Conservation (phyloP, 2,113 vertebrate species). For the Spermophilus dauricus region DNA sequence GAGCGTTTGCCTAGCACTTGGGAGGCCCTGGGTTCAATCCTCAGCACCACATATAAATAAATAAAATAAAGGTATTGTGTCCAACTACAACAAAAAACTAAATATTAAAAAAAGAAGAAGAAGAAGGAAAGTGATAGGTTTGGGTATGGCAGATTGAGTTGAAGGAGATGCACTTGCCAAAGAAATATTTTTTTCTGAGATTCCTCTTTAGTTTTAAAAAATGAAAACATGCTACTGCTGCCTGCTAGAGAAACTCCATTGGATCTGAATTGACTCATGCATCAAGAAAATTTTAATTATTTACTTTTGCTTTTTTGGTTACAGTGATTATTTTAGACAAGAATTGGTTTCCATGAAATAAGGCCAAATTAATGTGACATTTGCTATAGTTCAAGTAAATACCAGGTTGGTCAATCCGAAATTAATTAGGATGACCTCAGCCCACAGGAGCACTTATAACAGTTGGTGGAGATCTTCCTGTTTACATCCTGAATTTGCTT, state of each 20-base stretch:
- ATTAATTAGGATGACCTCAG: constrained; percentile 47
- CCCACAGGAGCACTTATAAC: not conserved
- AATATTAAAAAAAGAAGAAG: too few species aligned
- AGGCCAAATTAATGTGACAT: not conserved
- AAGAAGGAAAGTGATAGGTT: not conserved
- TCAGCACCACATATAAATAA: too few species aligned
- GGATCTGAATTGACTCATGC: not conserved
- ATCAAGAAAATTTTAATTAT: too few species aligned
- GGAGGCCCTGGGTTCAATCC: too few species aligned
- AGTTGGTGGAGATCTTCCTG: not conserved
- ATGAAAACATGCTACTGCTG: not conserved
- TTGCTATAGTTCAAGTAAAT: constrained; percentile 66
- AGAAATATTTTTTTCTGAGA: not conserved
- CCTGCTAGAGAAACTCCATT: not conserved
- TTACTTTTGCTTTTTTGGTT: not conserved
- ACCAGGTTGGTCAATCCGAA: not conserved
- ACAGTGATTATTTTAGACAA: constrained; percentile 45
- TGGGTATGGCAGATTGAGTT: not conserved
- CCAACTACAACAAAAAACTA: too few species aligned
- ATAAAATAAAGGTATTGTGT: too few species aligned
- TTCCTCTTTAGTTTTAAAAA: not conserved
- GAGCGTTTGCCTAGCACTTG: too few species aligned
- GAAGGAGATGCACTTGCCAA: not conserved
- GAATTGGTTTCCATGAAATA: constrained; percentile 16
- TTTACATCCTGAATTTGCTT: not conserved